Percentiles rank a stretch among this genome's conserved stretches.
Evolutionary conservation across 1,140 invertebrate species (phyloP).

Genomic region (Anoplophora glabripennis): DNA sequence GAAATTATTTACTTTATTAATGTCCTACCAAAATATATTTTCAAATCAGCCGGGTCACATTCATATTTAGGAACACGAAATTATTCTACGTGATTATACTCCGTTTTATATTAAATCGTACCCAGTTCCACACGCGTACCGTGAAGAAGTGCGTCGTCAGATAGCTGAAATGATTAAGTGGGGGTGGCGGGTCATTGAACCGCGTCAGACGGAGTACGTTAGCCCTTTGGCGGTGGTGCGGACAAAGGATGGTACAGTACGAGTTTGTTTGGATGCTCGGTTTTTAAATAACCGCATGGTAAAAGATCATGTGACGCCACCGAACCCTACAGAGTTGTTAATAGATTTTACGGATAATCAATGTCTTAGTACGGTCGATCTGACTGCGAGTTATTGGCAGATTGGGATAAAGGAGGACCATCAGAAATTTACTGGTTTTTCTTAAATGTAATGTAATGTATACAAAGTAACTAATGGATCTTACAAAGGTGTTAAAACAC

Average conservation of each 20-base stretch:
- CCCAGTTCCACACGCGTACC: slow-evolving; percentile 36
- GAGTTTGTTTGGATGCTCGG: slow-evolving; percentile 35
- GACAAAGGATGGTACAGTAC: no score
- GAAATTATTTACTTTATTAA: neutral
- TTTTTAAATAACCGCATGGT: slow-evolving; percentile 26
- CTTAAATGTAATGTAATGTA: no score
- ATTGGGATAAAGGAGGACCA: slow-evolving; percentile 19
- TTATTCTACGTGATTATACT: slow-evolving; percentile 26
- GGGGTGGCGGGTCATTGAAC: slow-evolving; percentile 13
- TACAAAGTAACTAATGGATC: no score
- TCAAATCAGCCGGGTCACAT: slow-evolving; percentile 20
- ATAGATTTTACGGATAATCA: no score
- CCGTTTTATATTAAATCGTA: slow-evolving; percentile 32
- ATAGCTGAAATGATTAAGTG: slow-evolving; percentile 28
- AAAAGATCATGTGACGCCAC: slow-evolving; percentile 31
- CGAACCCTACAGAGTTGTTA: slow-evolving; percentile 2
- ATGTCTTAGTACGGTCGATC: no score
- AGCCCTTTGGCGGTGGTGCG: no score
- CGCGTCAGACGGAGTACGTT: neutral
- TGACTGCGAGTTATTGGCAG: slow-evolving; percentile 15
- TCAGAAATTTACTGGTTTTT: slow-evolving; percentile 6
- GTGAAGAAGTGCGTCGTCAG: slow-evolving; percentile 22
- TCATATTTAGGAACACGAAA: slow-evolving; percentile 34
- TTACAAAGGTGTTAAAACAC: no score
- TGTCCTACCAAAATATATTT: slow-evolving; percentile 9